Percentiles rank a stretch among this genome's conserved stretches.
These are phyloP conservation scores for Mormyrus lacerda DNA, from an alignment of 2,113 vertebrate genomes.

Conservation along the genomic window DNA sequence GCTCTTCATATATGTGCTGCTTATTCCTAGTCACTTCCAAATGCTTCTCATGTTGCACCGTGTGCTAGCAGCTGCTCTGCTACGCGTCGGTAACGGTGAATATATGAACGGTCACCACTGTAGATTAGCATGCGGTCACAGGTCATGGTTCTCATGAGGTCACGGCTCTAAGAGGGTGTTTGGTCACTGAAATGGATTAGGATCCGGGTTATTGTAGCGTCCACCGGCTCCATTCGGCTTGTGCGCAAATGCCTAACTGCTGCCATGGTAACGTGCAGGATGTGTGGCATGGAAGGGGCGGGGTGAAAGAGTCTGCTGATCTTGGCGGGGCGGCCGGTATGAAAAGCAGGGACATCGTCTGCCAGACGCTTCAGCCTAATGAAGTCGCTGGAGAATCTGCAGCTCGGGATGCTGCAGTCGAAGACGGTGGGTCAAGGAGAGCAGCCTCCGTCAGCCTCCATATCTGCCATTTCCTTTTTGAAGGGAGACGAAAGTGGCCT, in stretches of 20 bases:
- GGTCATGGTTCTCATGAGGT: not conserved
- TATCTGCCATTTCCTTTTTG: not conserved
- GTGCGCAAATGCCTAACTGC: not conserved
- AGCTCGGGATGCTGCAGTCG: not conserved
- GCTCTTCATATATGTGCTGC: not conserved
- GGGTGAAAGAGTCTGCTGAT: not conserved
- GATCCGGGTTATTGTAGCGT: not conserved
- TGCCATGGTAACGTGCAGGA: conserved; percentile 20
- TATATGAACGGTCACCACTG: not conserved
- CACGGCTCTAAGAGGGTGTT: not conserved
- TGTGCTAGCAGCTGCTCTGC: not conserved
- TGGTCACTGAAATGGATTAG: not conserved
- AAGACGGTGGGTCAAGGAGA: not conserved
- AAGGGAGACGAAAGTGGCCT: not conserved
- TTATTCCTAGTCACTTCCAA: not conserved
- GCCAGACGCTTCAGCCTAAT: conserved; percentile 8
- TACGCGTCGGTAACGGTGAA: not conserved
- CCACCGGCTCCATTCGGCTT: not conserved
- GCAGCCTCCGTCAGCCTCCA: not conserved
- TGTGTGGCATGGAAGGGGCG: not conserved
- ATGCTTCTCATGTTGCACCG: not conserved
- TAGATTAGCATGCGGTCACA: not conserved
- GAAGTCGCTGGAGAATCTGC: conserved; percentile 10
- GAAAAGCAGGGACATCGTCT: conserved; percentile 18
- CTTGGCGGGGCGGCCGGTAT: not conserved